Evolutionary conservation across 37 sponge, comb jelly and placozoan species (phyloP).

Genomic region (Lycopodina hypogea): DNA sequence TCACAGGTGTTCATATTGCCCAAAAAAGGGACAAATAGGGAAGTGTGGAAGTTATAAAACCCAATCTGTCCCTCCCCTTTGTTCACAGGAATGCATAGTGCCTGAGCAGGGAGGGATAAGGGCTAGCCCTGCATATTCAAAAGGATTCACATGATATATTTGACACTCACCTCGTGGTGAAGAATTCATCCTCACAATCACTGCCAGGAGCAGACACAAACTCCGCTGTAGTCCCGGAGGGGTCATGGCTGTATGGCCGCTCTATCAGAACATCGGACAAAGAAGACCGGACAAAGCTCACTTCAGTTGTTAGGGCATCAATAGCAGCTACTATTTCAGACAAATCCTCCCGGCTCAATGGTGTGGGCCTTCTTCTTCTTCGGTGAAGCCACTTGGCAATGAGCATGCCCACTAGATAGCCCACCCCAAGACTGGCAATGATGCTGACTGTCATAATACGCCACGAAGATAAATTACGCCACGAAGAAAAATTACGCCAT

Average conservation of each 20-base stretch:
- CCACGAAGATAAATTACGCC: slow-evolving; percentile 3
- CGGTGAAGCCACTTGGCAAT: slow-evolving; percentile 30
- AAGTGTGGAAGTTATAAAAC: too few relatives aligned
- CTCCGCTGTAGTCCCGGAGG: slow-evolving; percentile 11
- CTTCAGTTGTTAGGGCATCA: slow-evolving; percentile 35
- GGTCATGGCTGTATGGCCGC: background rate
- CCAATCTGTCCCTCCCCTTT: too few relatives aligned
- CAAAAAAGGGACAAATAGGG: too few relatives aligned
- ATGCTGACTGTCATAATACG: slow-evolving; percentile 10
- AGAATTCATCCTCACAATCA: slow-evolving; percentile 44
- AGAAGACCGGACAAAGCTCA: slow-evolving; percentile 21
- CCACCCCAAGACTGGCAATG: slow-evolving; percentile 45
- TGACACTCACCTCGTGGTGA: background rate
- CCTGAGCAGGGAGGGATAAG: too few relatives aligned
- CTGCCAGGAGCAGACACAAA: slow-evolving; percentile 40
- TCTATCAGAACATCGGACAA: background rate
- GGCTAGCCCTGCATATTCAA: too few relatives aligned
- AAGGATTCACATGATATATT: too few relatives aligned
- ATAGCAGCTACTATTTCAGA: slow-evolving; percentile 12
- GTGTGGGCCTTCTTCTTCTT: background rate
- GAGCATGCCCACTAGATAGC: slow-evolving; percentile 31
- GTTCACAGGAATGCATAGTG: too few relatives aligned
- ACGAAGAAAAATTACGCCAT: too few relatives aligned
- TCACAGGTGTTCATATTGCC: too few relatives aligned
- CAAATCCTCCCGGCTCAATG: background rate